Base-by-base conservation (phyloP, 1,140 invertebrate genomes). In the Papilio glaucus region DNA sequence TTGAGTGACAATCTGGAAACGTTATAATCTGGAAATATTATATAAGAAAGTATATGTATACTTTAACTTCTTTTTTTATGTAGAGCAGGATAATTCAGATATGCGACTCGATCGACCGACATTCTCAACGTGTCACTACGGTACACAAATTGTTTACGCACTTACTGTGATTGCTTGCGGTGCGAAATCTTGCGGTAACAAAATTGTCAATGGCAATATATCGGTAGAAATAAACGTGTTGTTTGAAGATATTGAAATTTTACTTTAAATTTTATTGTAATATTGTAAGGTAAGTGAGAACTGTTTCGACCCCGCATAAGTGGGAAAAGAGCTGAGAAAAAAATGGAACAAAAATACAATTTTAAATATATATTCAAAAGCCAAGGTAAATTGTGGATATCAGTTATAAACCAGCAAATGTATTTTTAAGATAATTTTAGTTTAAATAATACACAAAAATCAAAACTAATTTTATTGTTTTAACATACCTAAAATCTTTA, bases 401-500 rank as follows among this genome's bases (percentile, higher is more conserved):
- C n/a, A n/a, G n/a, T n/a, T n/a, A n/a, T n/a, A n/a, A n/a, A n/a
- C n/a, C n/a, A n/a, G n/a, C n/a, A n/a, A n/a, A n/a, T n/a, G n/a
- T n/a, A n/a, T n/a, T n/a, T n/a, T n/a, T n/a, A n/a, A n/a, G n/a
- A n/a, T n/a, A n/a, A n/a, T n/a, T n/a, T n/a, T n/a, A n/a, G n/a
- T n/a, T n/a, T n/a, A n/a, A n/a, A n/a, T n/a, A n/a, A n/a, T n/a
- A n/a, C n/a, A n/a, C n/a, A n/a, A n/a, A n/a, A n/a, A n/a, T n/a
- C n/a, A n/a, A n/a, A n/a, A n/a, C n/a, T n/a, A n/a, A n/a, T n/a
- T n/a, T n/a, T n/a, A n/a, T n/a, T n/a, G n/a, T 24, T 53, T 57
- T 41, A 33, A 29, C 26, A 70, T 77, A 92, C 90, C 90, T 91
- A 67, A 87, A 92, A 71, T 92, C 90, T 74, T 91, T 92, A 68